Evolutionary conservation across 2,888 invertebrate species (phyloP), one percentile per base, ranked within the genome.

Genomic region (Dastarcus helophoroides): DNA sequence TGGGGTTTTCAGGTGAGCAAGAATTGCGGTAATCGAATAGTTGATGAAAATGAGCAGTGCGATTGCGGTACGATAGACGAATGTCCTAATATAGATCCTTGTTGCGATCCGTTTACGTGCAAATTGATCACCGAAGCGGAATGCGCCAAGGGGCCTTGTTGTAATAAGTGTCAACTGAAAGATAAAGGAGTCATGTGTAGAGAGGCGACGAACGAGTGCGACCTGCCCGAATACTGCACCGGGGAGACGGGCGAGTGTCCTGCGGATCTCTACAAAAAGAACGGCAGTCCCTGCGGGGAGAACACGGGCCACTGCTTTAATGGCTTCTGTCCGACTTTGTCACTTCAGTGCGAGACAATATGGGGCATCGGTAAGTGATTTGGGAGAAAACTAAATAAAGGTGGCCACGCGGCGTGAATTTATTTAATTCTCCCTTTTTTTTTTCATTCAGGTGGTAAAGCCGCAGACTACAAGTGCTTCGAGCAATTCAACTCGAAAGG

Each of bases 101-200:
- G 97, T 67, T 97, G 97, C 64, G 95, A 97, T 63, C 90, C 94
- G 27, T 82, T 89, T 60, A 95, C 95, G 29, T 98, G 97, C 65
- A 84, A 91, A 41, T 76, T 97, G 44, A 85, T 79, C 43, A 80
- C 84, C 48, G 94, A 93, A 61, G 84, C 97, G 1, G 82, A 94
- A 62, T 98, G 97, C 60, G 90, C 93, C 29, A 71, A 76, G 16
- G 93, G 93, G 4, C 81, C 84, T 36, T 95, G 95, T 65, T 95
- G 95, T 60, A 78, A 82, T 41, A 75, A 79, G 51, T 95, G 94
- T 62, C 81, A 80, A 67, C 88, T 94, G 39, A 56, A 50, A 38
- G 51, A 53, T 28, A 44, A 74, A 33, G 91, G 90, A 10, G 71
- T 77, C 23, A 66, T 84, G 33, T 98, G 97, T 60, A 76, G 97